A percentile compares a stretch with the other conserved stretches of the same genome.
Evolutionary conservation across 1,140 invertebrate genomes (phyloP).

Genomic region (Manduca sexta): DNA sequence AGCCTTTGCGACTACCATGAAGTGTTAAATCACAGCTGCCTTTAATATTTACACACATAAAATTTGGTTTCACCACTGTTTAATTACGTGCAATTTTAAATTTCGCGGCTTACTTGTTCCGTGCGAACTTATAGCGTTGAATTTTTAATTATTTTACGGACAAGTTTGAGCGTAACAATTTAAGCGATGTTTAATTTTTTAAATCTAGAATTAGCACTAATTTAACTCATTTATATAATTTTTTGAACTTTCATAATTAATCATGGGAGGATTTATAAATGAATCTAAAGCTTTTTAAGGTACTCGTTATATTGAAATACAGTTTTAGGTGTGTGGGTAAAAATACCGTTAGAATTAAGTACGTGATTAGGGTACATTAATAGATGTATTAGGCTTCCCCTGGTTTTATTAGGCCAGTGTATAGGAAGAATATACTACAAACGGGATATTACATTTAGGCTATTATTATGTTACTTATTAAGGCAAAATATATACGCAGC

Average conservation of each 20-base stretch:
- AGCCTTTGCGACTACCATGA: conserved; percentile 36
- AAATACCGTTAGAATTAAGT: too few species aligned
- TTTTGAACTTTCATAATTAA: not conserved
- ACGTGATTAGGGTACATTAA: too few species aligned
- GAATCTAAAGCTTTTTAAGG: too few species aligned
- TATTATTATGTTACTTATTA: too few species aligned
- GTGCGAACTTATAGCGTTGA: conserved; percentile 14
- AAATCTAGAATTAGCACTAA: not conserved
- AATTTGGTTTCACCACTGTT: conserved; percentile 20
- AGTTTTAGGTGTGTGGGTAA: too few species aligned
- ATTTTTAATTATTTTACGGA: conserved; percentile 14
- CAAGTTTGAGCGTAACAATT: conserved; percentile 8
- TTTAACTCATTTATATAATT: not conserved
- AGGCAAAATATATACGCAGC: too few species aligned
- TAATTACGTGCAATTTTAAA: conserved; percentile 29
- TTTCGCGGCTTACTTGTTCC: conserved; percentile 16
- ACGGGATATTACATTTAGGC: too few species aligned
- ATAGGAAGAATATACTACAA: too few species aligned
- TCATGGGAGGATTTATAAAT: too few species aligned
- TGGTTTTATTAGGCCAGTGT: too few species aligned
- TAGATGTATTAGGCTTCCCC: too few species aligned
- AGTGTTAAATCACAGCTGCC: conserved; percentile 39
- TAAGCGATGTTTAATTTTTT: not conserved
- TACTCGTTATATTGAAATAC: too few species aligned
- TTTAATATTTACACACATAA: conserved; percentile 37